Base-by-base conservation (phyloP, 2,113 vertebrate species). In the Lycocorax pyrrhopterus region DNA sequence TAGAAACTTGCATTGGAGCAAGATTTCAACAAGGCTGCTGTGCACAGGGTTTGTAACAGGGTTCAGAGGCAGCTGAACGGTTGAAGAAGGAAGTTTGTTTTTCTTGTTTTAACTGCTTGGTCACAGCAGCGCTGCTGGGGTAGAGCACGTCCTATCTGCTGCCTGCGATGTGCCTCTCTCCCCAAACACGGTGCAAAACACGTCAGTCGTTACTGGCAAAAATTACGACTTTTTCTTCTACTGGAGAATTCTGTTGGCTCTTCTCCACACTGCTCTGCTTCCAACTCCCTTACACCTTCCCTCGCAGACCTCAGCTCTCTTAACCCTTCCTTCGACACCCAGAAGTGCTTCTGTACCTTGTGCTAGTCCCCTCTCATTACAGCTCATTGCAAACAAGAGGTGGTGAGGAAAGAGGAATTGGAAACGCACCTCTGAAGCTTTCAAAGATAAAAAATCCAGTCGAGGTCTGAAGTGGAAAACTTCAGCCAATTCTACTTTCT, bases 71-170 rank as follows among this genome's bases (percentile, higher is more conserved):
- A 7, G 52, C 56, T 67, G 74, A 81, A 63, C 0, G 0, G 73
- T 46, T 84, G 91, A 94, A 87, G 60, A 91, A 81, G 66, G 58
- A 94, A 87, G 73, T 91, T 95, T 91, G 35, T 21, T 73, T 90
- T 90, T 87, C 90, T 79, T 80, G 7, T 58, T 89, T 87, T 73
- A 88, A 58, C 67, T 73, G 44, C 44, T 85, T 90, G 87, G 62
- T 85, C 69, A 53, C 44, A 85, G 85, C 62, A 91, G 78, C 29
- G 16, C 41, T 83, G 55, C 1, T 4, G 63, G 44, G 32, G 41
- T 29, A 90, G 72, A 73, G 29, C 67, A 60, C 0, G 0, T 83
- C 68, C 78, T 73, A 33, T 56, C 75, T 82, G 73, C 88, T 76
- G 78, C 75, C 71, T 87, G 84, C 1, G 4, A 10, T 68, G 71